A percentile compares a stretch with the other conserved stretches of the same genome.
phyloP scores from a whole-genome alignment of 1,140 invertebrate species.

The Onthophagus taurus region DNA sequence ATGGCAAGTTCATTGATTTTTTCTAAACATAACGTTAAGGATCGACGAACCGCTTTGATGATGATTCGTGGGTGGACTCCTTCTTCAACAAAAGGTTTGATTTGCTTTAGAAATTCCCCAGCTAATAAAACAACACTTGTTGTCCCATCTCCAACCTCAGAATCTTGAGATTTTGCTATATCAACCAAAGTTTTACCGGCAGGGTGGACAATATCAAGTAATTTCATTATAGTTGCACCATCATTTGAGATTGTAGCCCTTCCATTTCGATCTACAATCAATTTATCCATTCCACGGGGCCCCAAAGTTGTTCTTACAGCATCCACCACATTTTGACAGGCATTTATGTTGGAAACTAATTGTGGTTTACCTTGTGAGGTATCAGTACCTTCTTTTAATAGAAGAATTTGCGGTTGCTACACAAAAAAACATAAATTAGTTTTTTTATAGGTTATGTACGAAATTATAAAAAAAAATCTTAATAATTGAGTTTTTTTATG shows the following conservation, averaged over 20 bases:
- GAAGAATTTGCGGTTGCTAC: constrained; percentile 94
- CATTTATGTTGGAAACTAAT: constrained; percentile 97
- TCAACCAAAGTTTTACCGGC: constrained; percentile 96
- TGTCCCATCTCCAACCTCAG: constrained; percentile 97
- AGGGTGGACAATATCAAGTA: constrained; percentile 95
- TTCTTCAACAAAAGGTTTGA: constrained; percentile 94
- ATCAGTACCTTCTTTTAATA: constrained; percentile 97
- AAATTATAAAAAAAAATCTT: too few relatives aligned
- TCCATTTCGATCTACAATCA: constrained; percentile 84
- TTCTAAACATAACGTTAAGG: constrained; percentile 68
- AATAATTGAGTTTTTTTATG: too few relatives aligned
- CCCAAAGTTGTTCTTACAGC: constrained; percentile 92
- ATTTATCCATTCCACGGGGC: constrained; percentile 98
- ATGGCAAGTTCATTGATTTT: constrained; percentile 82
- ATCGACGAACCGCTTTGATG: constrained; percentile 77
- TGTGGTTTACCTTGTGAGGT: constrained; percentile 92
- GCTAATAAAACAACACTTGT: constrained; percentile 93
- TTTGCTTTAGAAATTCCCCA: constrained; percentile 90
- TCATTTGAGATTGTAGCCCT: constrained; percentile 98
- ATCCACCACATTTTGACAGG: constrained; percentile 94
- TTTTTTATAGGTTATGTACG: not conserved
- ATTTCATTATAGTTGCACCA: constrained; percentile 97
- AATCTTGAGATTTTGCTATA: constrained; percentile 99
- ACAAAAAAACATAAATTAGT: constrained; percentile 33
- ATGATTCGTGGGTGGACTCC: constrained; percentile 92